Evolutionary conservation across 2,888 invertebrate species (phyloP).

Genomic region (Bellardia pandia): DNA sequence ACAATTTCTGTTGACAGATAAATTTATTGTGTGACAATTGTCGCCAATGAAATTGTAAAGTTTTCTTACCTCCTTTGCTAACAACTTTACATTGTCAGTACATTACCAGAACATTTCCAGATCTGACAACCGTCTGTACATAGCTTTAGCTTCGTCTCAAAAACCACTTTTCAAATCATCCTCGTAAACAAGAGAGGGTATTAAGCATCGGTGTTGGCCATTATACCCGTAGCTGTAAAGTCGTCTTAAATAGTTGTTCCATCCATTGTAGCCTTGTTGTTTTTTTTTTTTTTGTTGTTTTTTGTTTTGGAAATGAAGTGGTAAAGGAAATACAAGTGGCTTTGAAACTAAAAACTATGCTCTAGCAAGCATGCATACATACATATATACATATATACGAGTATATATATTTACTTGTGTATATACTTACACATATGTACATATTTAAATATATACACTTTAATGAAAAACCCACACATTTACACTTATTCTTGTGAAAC

Average conservation of each 20-base stretch:
- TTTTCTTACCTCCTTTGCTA: no score
- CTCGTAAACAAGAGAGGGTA: background rate
- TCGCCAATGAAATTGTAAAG: no score
- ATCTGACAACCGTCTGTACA: background rate
- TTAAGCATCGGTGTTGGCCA: background rate
- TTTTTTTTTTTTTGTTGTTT: background rate
- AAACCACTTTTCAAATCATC: background rate
- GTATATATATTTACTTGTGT: no score
- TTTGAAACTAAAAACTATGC: slow-evolving; percentile 51
- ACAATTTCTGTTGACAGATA: no score
- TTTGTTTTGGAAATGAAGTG: slow-evolving; percentile 58
- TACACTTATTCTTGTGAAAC: slow-evolving; percentile 20
- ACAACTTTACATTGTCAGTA: no score
- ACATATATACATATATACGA: background rate
- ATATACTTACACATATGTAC: background rate
- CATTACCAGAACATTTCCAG: no score
- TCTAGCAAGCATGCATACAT: background rate
- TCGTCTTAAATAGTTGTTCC: slow-evolving; percentile 9
- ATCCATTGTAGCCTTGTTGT: slow-evolving; percentile 16
- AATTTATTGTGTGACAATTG: no score
- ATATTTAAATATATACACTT: background rate
- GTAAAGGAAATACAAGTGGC: slow-evolving; percentile 63
- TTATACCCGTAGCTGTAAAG: slow-evolving; percentile 10
- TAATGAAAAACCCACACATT: slow-evolving; percentile 8
- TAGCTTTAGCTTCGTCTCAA: background rate